phyloP scores from a whole-genome alignment of 2,113 vertebrate species.

The Melierax canorus region DNA sequence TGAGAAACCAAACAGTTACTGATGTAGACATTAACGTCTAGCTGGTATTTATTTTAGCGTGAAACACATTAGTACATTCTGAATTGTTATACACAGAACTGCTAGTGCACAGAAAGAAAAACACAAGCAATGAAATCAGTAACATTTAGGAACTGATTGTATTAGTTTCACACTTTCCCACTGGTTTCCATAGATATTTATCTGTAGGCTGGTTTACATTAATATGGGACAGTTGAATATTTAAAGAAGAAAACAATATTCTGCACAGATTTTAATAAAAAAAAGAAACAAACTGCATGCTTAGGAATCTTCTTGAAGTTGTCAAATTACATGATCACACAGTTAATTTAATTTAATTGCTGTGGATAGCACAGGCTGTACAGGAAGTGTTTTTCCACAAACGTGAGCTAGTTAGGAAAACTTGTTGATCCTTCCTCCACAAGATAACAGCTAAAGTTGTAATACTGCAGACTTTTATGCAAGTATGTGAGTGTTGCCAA shows the following conservation, averaged over 20 bases:
- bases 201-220: neutral
- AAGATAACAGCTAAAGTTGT: neutral
- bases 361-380: neutral
- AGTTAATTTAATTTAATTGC: neutral
- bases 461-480: neutral
- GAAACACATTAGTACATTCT: neutral
- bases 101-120: neutral
- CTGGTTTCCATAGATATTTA: slow-evolving; percentile 28
- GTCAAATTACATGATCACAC: neutral
- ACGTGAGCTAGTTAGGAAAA: neutral
- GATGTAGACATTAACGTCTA: neutral
- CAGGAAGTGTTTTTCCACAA: neutral
- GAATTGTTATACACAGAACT: neutral
- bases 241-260: neutral
- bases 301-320: neutral
- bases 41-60: neutral
- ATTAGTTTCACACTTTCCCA: slow-evolving; percentile 1
- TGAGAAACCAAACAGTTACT: neutral
- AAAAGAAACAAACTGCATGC: neutral
- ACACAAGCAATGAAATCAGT: neutral
- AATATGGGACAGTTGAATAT: neutral
- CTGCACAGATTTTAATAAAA: neutral
- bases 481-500: neutral
- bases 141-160: neutral
- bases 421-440: neutral